Evolutionary conservation across 2,113 vertebrate species (phyloP).

Genomic region (Enhydra lutris): DNA sequence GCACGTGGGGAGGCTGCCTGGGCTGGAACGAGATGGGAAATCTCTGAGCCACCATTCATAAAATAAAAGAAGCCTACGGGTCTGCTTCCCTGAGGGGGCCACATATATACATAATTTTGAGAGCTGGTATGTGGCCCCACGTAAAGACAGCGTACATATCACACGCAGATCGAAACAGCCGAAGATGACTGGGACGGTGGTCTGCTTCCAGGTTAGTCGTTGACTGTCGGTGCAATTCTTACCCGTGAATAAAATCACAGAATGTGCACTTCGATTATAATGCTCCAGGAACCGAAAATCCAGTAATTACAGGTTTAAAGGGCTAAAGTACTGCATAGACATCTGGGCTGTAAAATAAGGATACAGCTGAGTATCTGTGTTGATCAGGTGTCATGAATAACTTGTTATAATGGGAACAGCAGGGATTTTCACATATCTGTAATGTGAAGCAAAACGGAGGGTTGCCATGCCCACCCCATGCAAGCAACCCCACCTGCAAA

Average conservation of each 20-base stretch:
- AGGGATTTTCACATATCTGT: neutral
- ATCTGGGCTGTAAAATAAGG: neutral
- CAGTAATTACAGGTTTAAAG: neutral
- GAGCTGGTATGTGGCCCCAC: neutral
- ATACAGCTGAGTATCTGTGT: neutral
- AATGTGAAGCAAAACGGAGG: neutral
- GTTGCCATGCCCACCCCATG: neutral
- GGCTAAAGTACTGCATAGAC: neutral
- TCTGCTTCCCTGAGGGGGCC: neutral
- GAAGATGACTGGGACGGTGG: neutral
- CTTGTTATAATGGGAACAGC: neutral
- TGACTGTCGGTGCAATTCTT: neutral
- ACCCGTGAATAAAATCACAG: neutral
- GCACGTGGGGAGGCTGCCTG: neutral
- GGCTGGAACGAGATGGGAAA: neutral
- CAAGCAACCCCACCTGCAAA: neutral
- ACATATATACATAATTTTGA: neutral
- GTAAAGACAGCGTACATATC: neutral
- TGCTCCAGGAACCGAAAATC: neutral
- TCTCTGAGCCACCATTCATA: slow-evolving; percentile 4
- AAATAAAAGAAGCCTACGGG: neutral
- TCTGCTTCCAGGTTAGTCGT: neutral
- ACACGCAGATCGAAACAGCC: neutral
- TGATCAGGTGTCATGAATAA: neutral
- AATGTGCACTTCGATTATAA: neutral